These are phyloP conservation scores for Cinclus mexicanus DNA, from an alignment of 2,113 vertebrate species.

Conservation along the genomic window DNA sequence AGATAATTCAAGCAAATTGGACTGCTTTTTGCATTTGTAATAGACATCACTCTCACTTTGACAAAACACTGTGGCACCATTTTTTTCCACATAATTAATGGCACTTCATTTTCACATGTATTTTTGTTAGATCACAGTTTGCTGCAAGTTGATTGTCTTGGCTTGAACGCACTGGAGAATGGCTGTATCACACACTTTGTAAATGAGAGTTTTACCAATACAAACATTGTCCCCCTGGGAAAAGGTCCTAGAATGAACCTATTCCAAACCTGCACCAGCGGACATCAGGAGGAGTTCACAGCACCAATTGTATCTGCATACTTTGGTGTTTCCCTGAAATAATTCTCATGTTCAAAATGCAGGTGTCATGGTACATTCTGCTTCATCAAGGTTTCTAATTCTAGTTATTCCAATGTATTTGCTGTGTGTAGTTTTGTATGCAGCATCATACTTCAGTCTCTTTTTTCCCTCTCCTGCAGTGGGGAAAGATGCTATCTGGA, in stretches of 20 bases:
- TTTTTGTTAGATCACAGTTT: not conserved
- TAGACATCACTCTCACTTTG: not conserved
- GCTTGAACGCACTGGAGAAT: not conserved
- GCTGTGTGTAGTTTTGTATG: not conserved
- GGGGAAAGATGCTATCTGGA: conserved; percentile 98
- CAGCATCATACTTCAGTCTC: not conserved
- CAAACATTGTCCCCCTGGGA: not conserved
- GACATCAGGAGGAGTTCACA: not conserved
- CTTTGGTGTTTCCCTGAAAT: not conserved
- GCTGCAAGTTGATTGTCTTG: not conserved
- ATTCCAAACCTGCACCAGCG: not conserved
- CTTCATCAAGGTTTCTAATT: not conserved
- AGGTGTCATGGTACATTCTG: not conserved
- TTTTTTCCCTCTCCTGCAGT: conserved; percentile 56
- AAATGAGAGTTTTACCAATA: not conserved
- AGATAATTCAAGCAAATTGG: not conserved
- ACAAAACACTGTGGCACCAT: not conserved
- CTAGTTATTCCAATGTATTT: not conserved
- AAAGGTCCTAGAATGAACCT: not conserved
- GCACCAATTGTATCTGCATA: not conserved
- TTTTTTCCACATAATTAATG: not conserved
- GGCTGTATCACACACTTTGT: not conserved
- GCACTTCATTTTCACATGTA: not conserved
- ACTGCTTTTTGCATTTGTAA: not conserved
- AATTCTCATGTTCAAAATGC: not conserved